Evolutionary conservation across 1,140 invertebrate genomes (phyloP).

Genomic region (Coelopa frigida): DNA sequence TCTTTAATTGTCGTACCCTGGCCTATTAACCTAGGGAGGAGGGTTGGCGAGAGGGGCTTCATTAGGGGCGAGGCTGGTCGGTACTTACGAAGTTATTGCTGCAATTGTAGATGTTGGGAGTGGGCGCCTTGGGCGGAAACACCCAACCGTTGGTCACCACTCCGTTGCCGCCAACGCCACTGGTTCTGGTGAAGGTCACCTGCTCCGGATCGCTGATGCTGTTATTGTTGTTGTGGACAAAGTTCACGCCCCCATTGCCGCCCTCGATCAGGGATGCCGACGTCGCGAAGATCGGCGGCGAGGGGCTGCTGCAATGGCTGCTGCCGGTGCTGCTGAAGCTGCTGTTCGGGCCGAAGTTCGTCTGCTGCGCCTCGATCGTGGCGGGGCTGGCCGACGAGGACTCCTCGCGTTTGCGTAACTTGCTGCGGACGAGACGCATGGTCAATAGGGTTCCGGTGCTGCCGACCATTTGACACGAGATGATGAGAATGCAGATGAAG

Average conservation of each 20-base stretch:
- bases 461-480: slow-evolving; percentile 70
- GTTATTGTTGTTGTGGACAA: background rate
- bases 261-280: background rate
- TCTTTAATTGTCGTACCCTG: no score
- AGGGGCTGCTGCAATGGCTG: slow-evolving; percentile 14
- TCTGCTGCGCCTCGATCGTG: slow-evolving; percentile 57
- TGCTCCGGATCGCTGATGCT: slow-evolving; percentile 41
- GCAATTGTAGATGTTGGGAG: slow-evolving; percentile 65
- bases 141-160: slow-evolving; percentile 62
- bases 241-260: no score
- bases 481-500: no score
- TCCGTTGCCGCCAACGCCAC: slow-evolving; percentile 41
- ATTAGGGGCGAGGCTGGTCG: no score
- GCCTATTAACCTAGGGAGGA: no score
- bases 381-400: slow-evolving; percentile 52
- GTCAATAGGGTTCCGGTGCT: slow-evolving; percentile 73
- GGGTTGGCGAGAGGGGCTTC: no score
- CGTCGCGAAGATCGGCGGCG: no score
- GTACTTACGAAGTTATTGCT: slow-evolving; percentile 66
- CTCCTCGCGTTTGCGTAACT: slow-evolving; percentile 74
- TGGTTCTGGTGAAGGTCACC: slow-evolving; percentile 34
- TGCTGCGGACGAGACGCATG: slow-evolving; percentile 80
- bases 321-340: slow-evolving; percentile 15
- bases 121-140: slow-evolving; percentile 65
- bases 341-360: slow-evolving; percentile 40